These are phyloP conservation scores for Hoplodrina ambigua DNA, from an alignment of 2,888 invertebrate genomes.

Conservation along the genomic window DNA sequence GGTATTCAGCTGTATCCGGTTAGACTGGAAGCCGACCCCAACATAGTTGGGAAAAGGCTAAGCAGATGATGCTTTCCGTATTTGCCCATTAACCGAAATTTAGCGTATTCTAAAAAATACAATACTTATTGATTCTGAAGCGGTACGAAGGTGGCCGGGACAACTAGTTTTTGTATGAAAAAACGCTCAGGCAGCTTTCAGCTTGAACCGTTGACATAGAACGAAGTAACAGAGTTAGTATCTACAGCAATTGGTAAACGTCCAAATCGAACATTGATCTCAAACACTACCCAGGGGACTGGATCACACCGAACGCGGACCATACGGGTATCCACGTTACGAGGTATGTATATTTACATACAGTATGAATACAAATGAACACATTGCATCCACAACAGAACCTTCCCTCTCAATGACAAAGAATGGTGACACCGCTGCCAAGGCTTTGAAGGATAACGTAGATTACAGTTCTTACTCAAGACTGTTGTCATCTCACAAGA, in stretches of 20 bases:
- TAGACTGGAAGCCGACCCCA: too few relatives aligned
- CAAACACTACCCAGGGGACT: slow-evolving; percentile 44
- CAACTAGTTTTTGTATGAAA: slow-evolving; percentile 8
- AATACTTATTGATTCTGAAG: too few relatives aligned
- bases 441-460: background rate
- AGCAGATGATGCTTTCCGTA: too few relatives aligned
- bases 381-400: background rate
- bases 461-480: background rate
- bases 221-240: slow-evolving; percentile 19
- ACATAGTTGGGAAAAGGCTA: too few relatives aligned
- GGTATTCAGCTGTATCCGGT: too few relatives aligned
- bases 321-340: background rate
- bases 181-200: background rate
- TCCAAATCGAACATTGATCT: slow-evolving; percentile 36
- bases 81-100: background rate
- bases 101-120: background rate
- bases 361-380: slow-evolving; percentile 12
- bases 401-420: background rate
- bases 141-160: too few relatives aligned
- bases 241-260: slow-evolving; percentile 24
- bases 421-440: background rate
- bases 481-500: slow-evolving; percentile 8
- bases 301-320: slow-evolving; percentile 22
- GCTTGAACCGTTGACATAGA: background rate
- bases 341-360: slow-evolving; percentile 6